Evolutionary conservation across 1,140 invertebrate species (phyloP), one percentile per base, ranked within the genome.

Genomic region (Steinernema feltiae): DNA sequence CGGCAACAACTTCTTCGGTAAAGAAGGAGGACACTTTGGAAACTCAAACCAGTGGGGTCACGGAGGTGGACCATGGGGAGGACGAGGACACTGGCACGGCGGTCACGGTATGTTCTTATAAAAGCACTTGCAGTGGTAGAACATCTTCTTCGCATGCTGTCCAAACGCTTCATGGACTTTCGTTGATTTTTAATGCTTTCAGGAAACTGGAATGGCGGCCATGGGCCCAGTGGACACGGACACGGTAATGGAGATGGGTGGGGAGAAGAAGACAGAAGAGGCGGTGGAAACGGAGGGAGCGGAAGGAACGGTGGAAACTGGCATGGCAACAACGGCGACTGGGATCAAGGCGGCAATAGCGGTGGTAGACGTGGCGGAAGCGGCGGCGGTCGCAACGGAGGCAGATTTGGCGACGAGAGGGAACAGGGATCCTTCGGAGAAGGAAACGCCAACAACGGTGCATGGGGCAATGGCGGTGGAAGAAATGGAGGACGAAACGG

Each of bases 11-110:
- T 63, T 63, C 24, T 63, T 63, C 24, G 53, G 53, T 27, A 12
- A 63, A 3, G 24, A 63, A 7, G 53, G 53, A 63, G 53, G 53
- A 63, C 53, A 63, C 53, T 63, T 63, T 21, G 53, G 53, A 27
- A 15, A 27, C 53, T 63, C 53, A 27, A 63, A 63, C 24, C 15
- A 63, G 53, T 63, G 53, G 53, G 3, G 3, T 27, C 24, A 27
- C 24, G 53, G 53, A 15, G 53, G 53, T 7, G 53, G 53, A 63
- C 53, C 53, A 3, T 63, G 53, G 53, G 53, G 53, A 63, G 53
- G 53, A 12, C 15, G 7, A 21, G 53, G 53, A 63, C 53, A 27
- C 24, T 63, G 53, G 53, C 53, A 3, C 24, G 53, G 24, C 7
- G 53, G 53, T 3, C 53, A 63, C 53, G 53, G 53, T 46, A n/a